Evolutionary conservation across 2,888 invertebrate genomes (phyloP), one percentile per base, ranked within the genome.

Genomic region (Eulithis prunata): DNA sequence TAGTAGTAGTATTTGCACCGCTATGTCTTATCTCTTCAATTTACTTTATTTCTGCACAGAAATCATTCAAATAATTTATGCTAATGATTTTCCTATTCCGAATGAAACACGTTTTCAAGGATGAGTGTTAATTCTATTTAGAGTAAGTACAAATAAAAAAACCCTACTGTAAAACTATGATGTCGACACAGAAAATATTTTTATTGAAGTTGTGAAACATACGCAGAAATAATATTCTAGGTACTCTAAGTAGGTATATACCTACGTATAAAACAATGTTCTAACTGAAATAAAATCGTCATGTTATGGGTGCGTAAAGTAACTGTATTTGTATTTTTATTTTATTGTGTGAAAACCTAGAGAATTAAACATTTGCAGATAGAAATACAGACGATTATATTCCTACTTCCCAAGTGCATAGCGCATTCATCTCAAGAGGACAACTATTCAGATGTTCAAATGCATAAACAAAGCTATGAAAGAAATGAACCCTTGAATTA

Each of bases 311-410:
- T 49, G 49, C 49, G 49, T 49, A 21, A 49, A 11, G 21, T 49
- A 14, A 49, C 21, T 49, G 11, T 5, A 21, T 49, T 21, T 21
- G 10, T 49, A 21, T 21, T 11, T 49, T 21, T 49, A 21, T 21
- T 49, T 49, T 21, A 11, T 10, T 49, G 10, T 13, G 10, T 49
- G 14, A 5, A 49, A 49, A 11, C 21, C 8, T 43, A 5, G 21
- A 32, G 3, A 36, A 46, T 10, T 2, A 43, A 52, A 53, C 11
- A 54, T 55, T 61, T 47, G 6, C 54, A 62, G 62, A 56, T 62
- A 14, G 21, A 11, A 49, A 49, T 43, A 12, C 56, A 51, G 46
- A 11, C 36, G 4, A 45, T 53, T 53, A 45, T 63, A 38, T 45
- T 63, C 10, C 38, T 63, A 8, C 45, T 57, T 12, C 45, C 5